Evolutionary conservation across 2,888 invertebrate species (phyloP), one percentile per base, ranked within the genome.

Genomic region (Melanchra persicariae): DNA sequence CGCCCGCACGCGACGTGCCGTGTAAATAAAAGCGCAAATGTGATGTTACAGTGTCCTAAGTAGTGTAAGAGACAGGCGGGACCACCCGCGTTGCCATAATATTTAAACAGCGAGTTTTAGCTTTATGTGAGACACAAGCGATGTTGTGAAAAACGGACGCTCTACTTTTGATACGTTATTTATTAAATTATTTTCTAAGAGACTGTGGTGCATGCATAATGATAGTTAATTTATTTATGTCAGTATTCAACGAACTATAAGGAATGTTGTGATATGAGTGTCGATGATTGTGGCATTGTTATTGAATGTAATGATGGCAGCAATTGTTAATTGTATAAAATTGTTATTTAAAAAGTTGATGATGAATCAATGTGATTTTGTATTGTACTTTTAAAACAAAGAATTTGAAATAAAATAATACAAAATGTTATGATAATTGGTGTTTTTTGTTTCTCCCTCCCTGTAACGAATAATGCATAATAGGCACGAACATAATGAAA

Each of bases 11-110:
- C 88, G 91, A 90, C 91, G 91, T 76, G 83, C 87, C 82, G 92
- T 95, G 94, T 95, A 95, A 85, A 95, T 94, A 95, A 94, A 95
- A 96, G 96, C 95, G 95, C 95, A 95, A 94, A 95, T 96, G 96
- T 96, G 96, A 96, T 95, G 93, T 94, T 94, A 87, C 94, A 92
- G 95, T 95, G 95, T 96, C 95, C 95, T 96, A 95, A 95, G 93
- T 96, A 95, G 95, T 92, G 90, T 95, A 93, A 95, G 92, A 93
- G 94, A 95, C 94, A 94, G 91, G 93, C 93, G 95, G 95, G 87
- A 82, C 82, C 81, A 84, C 84, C 93, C 94, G 94, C 93, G 89
- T 91, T 96, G 96, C 96, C 96, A 96, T 96, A 95, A 93, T 95
- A 93, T 93, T 93, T 93, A 91, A 90, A 88, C 90, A 89, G 90